These are phyloP conservation scores for Esox masquinongy DNA, from an alignment of 2,797 vertebrate species.

Conservation along the genomic window DNA sequence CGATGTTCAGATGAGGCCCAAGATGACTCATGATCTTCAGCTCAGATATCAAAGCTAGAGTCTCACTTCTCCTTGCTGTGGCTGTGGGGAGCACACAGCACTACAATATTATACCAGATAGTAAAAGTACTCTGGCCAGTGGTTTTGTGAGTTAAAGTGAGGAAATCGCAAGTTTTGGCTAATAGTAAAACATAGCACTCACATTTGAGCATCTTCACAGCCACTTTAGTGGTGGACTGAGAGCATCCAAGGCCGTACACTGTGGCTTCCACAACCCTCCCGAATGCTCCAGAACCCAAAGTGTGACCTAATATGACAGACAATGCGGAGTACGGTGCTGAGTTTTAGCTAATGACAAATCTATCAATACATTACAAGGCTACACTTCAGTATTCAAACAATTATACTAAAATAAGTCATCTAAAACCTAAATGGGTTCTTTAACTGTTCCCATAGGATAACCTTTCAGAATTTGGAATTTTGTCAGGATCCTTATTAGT, in stretches of 20 bases:
- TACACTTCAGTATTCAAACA: neutral
- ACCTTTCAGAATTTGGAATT: too few species aligned
- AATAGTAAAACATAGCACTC: slow-evolving; percentile 45
- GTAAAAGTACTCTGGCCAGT: neutral
- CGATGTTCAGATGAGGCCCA: slow-evolving; percentile 83
- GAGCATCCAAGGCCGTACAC: slow-evolving; percentile 79
- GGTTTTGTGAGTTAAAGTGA: neutral
- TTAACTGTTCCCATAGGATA: too few species aligned
- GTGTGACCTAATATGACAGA: slow-evolving; percentile 77
- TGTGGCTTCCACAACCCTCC: slow-evolving; percentile 86
- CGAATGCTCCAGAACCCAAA: slow-evolving; percentile 85
- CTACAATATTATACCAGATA: neutral
- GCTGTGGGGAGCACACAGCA: slow-evolving; percentile 57
- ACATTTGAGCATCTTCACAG: slow-evolving; percentile 91
- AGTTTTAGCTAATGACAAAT: slow-evolving; percentile 4
- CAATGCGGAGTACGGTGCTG: neutral
- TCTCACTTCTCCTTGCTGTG: slow-evolving; percentile 81
- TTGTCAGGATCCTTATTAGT: too few species aligned
- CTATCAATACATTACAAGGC: neutral
- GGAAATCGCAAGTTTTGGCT: neutral
- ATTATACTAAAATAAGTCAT: neutral
- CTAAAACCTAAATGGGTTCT: too few species aligned
- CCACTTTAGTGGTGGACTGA: slow-evolving; percentile 81
- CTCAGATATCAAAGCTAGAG: slow-evolving; percentile 85
- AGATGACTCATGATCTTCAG: slow-evolving; percentile 87